Conservation (phyloP, 2,797 vertebrate species). For the Psittacula derbiana region DNA sequence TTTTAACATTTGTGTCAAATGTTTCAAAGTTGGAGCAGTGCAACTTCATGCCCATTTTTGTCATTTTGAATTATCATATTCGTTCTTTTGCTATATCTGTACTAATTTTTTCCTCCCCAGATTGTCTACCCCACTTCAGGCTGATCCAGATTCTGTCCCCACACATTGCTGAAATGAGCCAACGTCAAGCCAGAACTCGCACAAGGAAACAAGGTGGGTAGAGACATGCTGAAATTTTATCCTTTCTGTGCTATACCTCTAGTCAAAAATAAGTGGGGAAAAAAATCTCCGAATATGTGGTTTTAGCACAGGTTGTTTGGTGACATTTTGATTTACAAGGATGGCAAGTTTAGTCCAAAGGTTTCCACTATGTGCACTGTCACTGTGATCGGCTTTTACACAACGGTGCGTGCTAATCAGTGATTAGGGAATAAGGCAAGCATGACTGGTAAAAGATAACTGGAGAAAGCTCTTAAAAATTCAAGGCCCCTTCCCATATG, state of each 20-base stretch:
- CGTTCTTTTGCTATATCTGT: not conserved
- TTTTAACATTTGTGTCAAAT: constrained; percentile 68
- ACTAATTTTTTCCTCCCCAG: not conserved
- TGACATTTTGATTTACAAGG: not conserved
- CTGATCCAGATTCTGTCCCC: not conserved
- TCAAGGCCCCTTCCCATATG: constrained; percentile 17
- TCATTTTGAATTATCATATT: constrained; percentile 24
- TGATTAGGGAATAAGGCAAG: not conserved
- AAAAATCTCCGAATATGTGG: not conserved
- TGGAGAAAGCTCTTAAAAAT: constrained; percentile 28
- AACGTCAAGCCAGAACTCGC: not conserved
- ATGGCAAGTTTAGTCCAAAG: not conserved
- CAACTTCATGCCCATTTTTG: constrained; percentile 52
- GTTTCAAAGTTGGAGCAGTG: constrained; percentile 56
- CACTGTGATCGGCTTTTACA: not conserved
- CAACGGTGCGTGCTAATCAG: not conserved
- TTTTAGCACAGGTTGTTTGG: not conserved
- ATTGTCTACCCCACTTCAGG: not conserved
- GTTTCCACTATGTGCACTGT: not conserved
- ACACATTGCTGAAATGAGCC: not conserved
- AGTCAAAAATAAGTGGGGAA: not conserved
- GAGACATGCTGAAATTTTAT: not conserved
- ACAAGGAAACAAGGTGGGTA: not conserved
- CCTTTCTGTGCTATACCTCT: not conserved
- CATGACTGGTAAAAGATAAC: not conserved